These are phyloP conservation scores for Agriopis aurantiaria DNA, from an alignment of 2,888 invertebrate genomes.

Conservation along the genomic window DNA sequence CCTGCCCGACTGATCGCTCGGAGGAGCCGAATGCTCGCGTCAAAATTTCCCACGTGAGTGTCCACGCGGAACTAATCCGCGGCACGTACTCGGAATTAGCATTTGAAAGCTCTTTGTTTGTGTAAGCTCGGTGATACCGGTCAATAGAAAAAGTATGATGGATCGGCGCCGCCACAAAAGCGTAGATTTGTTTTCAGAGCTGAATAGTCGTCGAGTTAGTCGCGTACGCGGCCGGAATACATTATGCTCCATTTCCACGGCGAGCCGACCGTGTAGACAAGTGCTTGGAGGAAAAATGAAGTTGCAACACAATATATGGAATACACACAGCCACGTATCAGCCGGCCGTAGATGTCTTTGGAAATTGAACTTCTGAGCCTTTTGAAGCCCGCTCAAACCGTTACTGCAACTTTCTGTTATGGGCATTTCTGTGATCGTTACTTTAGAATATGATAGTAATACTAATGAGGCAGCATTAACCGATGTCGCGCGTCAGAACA, in stretches of 20 bases:
- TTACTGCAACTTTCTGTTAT: constrained; percentile 45
- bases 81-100: constrained; percentile 81
- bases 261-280: constrained; percentile 57
- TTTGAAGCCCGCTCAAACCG: constrained; percentile 53
- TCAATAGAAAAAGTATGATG: constrained; percentile 84
- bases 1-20: constrained; percentile 40
- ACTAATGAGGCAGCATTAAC: constrained; percentile 33
- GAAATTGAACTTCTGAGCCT: constrained; percentile 55
- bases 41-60: constrained; percentile 73
- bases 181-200: constrained; percentile 82
- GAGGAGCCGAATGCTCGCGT: constrained; percentile 25
- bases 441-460: constrained; percentile 38
- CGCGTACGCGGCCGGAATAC: constrained; percentile 78
- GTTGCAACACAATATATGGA: constrained; percentile 56
- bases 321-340: constrained; percentile 53
- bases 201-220: constrained; percentile 79
- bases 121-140: constrained; percentile 77
- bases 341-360: constrained; percentile 55
- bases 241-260: constrained; percentile 59
- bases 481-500: constrained; percentile 13
- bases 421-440: constrained; percentile 38
- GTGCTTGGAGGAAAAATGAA: constrained; percentile 56
- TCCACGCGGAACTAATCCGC: constrained; percentile 76
- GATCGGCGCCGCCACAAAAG: constrained; percentile 75
- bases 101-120: constrained; percentile 84